Base-by-base conservation (phyloP, 2,797 vertebrate species). In the Ispidina lecontei region DNA sequence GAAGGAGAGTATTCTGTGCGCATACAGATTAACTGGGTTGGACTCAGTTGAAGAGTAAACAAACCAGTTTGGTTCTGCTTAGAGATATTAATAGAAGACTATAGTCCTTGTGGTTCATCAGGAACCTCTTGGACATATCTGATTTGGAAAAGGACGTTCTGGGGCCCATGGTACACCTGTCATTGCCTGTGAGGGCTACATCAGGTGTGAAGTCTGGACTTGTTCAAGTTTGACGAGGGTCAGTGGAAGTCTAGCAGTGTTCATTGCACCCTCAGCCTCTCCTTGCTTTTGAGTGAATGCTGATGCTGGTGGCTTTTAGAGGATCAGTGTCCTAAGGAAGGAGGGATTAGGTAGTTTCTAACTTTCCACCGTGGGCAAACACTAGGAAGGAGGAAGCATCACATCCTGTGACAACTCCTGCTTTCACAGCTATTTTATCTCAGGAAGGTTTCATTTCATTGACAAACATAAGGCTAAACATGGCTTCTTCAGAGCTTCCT, bases 401-500 rank as follows among this genome's bases (percentile, higher is more conserved):
- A 12, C 46, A 17, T 9, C 51, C 49, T 60, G 11, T 0, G 0
- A 44, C 33, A 65, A 29, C 56, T 90, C 60, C 68, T 65, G 64
- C 43, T 59, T 78, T 37, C 65, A 47, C 43, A 49, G 67, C 46
- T 74, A 1, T 29, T 69, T 69, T 37, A 18, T 22, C 47, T 29
- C 1, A 5, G 59, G 51, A 55, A 62, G 43, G 14, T 47, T 90
- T 80, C 20, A 19, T 73, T 59, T 58, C 56, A 2, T 44, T 13
- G 54, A 28, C 43, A 71, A 84, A 43, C 1, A 0, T 7, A 9
- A 81, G 68, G 46, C 60, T 71, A 49, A 86, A 17, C 41, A 22
- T 17, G 19, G 35, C 56, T 82, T 88, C 74, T 81, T 41, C 73
- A 60, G 79, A 81, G 51, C n/a, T 84, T 55, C 59, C 35, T 56